Base-by-base conservation (phyloP, 2,888 invertebrate genomes). In the Drosophila picticornis region DNA sequence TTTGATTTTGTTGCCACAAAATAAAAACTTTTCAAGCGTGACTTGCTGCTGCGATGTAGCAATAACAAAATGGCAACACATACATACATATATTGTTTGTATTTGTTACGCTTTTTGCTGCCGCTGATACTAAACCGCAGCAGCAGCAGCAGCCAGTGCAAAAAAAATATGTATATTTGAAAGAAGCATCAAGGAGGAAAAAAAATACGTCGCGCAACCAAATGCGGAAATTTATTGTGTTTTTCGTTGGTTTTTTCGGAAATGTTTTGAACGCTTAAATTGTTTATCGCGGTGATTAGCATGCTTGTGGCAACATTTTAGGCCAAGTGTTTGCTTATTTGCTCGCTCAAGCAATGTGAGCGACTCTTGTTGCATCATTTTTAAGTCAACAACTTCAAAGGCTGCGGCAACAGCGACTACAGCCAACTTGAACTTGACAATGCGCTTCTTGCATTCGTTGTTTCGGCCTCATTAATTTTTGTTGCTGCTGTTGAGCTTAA, bases 221-320 rank as follows among this genome's bases (percentile, higher is more conserved):
- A 84, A 88, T 90, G 90, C 88, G 88, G 88, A 88, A 88, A 88
- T 88, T 86, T 90, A 88, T 88, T 81, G 86, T 77, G 80, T 74
- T 76, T 82, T 79, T 55, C 76, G 70, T 56, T 64, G 71, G 40
- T 25, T 72, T 77, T 87, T 88, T 85, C 82, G 88, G 86, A 88
- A 88, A 88, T 88, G 78, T 89, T 84, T 80, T 72, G 63, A 81
- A 77, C 84, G 72, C 82, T 83, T 73, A 90, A 88, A 86, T 88
- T 86, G 86, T 88, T 90, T 88, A 86, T 88, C 75, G 84, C 72
- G 68, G 86, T 84, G 90, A 90, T 88, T 90, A 88, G 87, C 86
- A 76, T 81, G 77, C 58, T 76, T 83, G 86, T 72, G 85, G 79
- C 72, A 89, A 80, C 70, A 74, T 70, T 80, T 63, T 61, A 55